Evolutionary conservation across 2,113 vertebrate genomes (phyloP), one percentile per base, ranked within the genome.

Genomic region (human): DNA sequence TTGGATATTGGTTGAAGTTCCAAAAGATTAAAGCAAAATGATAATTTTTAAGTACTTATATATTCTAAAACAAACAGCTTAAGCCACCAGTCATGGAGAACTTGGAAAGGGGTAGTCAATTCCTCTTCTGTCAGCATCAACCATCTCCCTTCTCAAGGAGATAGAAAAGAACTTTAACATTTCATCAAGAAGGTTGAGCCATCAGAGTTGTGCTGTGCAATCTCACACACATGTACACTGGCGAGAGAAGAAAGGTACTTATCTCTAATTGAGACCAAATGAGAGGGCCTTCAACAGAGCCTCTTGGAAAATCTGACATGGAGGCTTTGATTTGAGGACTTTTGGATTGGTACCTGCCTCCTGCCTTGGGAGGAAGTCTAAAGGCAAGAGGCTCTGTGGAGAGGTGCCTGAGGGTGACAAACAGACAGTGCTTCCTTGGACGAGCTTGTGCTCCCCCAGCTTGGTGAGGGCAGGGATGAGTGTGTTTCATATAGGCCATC

Each of bases 161-260:
- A 55, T 14, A 45, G 8, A 25, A 32, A 75, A 70, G 12, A 43
- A 45, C 5, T 25, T 25, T 43, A 17, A 55, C 7, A n/a, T 64
- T 57, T 93, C 64, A 10, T 32, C 30, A 48, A 57, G 38, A 76
- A 87, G 14, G 6, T 10, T 59, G 38, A 61, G 55, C 22, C 27
- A 12, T 80, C 61, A 68, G 43, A 43, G 11, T 12, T 25, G 8
- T 43, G 2, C 17, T 72, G 32, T 27, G 20, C 23, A 32, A 35
- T 48, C 43, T 43, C 18, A 14, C 18, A 30, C 0, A 13, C n/a
- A 38, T 4, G 0, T 64, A 52, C 22, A 27, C 0, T 30, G 2
- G 20, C 10, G 30, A 48, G 14, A 80, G 43, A n/a, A 80, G 35
- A 50, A 79, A 38, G 27, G 3, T 23, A 12, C 27, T 50, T 76